These are phyloP conservation scores for Microtus californicus DNA, from an alignment of 2,797 vertebrate genomes.

Conservation along the genomic window DNA sequence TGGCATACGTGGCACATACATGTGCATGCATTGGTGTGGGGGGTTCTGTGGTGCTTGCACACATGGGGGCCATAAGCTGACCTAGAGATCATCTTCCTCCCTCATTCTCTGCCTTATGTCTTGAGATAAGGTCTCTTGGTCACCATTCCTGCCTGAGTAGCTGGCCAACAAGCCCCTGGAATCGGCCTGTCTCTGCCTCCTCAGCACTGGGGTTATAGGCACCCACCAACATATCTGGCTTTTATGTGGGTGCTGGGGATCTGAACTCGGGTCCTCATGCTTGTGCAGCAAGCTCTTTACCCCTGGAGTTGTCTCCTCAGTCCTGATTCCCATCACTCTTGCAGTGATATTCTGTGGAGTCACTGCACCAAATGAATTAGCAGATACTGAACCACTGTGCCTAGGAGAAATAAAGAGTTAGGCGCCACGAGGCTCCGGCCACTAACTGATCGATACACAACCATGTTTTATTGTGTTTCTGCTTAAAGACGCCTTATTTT, in stretches of 20 bases:
- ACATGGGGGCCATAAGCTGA: background rate
- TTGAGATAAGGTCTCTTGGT: background rate
- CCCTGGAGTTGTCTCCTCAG: background rate
- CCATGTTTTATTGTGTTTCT: background rate
- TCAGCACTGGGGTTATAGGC: background rate
- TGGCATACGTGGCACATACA: no score
- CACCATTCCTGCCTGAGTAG: background rate
- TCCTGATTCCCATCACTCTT: background rate
- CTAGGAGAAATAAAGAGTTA: background rate
- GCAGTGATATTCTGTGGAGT: no score
- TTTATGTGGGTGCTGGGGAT: no score
- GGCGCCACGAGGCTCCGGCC: background rate
- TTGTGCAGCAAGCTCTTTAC: background rate
- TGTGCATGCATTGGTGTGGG: background rate
- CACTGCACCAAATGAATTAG: background rate
- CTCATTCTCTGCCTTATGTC: background rate
- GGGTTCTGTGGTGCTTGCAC: background rate
- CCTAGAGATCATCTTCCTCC: background rate
- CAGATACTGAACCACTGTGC: background rate
- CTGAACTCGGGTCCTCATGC: background rate
- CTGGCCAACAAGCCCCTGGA: background rate
- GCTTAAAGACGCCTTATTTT: constrained; percentile 26
- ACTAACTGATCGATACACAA: constrained; percentile 1
- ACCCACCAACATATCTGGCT: background rate
- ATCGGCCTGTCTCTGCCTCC: no score